Conservation (phyloP, 2,888 invertebrate genomes). For the Drosophila kuntzei region DNA sequence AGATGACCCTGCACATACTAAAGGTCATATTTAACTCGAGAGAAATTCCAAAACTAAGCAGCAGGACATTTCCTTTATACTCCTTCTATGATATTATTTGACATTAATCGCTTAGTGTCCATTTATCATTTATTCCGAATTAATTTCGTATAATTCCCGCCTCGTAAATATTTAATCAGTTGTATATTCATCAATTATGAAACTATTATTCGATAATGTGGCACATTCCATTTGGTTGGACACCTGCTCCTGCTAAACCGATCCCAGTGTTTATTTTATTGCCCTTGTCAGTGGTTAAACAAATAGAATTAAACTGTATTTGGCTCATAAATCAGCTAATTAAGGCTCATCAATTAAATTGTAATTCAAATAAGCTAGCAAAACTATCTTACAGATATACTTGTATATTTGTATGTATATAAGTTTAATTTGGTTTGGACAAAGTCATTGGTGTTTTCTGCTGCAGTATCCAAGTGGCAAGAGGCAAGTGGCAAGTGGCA, state of each 20-base stretch:
- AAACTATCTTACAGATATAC: constrained; percentile 19
- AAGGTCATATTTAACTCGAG: background rate
- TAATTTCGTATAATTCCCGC: constrained; percentile 25
- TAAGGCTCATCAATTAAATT: constrained; percentile 53
- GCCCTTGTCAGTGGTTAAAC: constrained; percentile 15
- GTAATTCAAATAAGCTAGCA: constrained; percentile 20
- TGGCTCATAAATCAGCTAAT: constrained; percentile 59
- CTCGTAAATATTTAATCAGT: constrained; percentile 14
- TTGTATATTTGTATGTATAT: background rate
- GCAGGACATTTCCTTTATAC: background rate
- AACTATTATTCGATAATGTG: constrained; percentile 25
- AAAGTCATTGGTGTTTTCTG: constrained; percentile 23
- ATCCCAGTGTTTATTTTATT: background rate
- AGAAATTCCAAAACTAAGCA: background rate
- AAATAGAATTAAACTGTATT: constrained; percentile 49
- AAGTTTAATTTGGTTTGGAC: constrained; percentile 7
- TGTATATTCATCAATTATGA: constrained; percentile 21
- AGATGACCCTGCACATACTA: background rate
- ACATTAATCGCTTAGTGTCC: constrained; percentile 4
- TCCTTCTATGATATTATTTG: background rate
- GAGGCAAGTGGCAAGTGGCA: constrained; percentile 22
- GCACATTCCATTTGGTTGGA: constrained; percentile 23
- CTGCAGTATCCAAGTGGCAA: constrained; percentile 7
- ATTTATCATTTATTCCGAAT: constrained; percentile 8
- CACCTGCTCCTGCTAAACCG: constrained; percentile 17